Evolutionary conservation across 1,140 invertebrate species (phyloP), one percentile per base, ranked within the genome.

Genomic region (Marisa cornuarietis): DNA sequence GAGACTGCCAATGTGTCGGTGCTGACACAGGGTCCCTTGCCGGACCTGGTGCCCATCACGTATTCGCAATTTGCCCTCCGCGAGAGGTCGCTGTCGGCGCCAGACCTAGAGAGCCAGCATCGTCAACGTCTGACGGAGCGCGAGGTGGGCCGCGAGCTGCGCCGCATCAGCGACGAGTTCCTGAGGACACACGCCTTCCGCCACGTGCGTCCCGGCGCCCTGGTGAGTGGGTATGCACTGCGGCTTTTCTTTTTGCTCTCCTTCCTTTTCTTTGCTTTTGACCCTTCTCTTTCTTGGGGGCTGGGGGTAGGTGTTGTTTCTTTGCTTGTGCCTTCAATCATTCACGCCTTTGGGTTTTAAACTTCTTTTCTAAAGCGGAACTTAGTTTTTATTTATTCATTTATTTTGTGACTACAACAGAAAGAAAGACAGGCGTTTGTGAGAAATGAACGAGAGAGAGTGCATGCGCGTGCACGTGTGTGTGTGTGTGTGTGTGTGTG

Each of bases 61-160:
- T 74, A 68, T 11, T 71, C 73, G 22, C 62, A 51, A 22, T 68
- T 65, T 24, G 18, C n/a, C 14, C 69, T 49, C 9, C 20, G 84
- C 52, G 84, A 85, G 74, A 69, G 84, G 24, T 83, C 82, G 1
- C 72, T 85, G n/a, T 85, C 84, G n/a, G 80, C 83, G 14, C 84
- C 84, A 11, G 83, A 83, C 51, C 81, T 85, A 18, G 82, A 82
- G 22, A 63, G 78, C 14, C 73, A 81, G 20, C 79, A 79, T n/a
- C 78, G 81, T 9, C 82, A 82, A n/a, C 82, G 81, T 51, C 16
- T 69, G 58, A 49, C 65, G 22, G 76, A 63, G 42, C 76, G 65
- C 11, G 74, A 80, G 61, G 75, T 80, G 79, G 79, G 79, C 11
- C 65, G 79, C 18, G 79, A 80, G 54, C 66, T 80, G 13, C 73